Percentiles rank a stretch among this genome's conserved stretches.
These are phyloP conservation scores for Yponomeuta cagnagella DNA, from an alignment of 2,888 invertebrate species.

Conservation along the genomic window DNA sequence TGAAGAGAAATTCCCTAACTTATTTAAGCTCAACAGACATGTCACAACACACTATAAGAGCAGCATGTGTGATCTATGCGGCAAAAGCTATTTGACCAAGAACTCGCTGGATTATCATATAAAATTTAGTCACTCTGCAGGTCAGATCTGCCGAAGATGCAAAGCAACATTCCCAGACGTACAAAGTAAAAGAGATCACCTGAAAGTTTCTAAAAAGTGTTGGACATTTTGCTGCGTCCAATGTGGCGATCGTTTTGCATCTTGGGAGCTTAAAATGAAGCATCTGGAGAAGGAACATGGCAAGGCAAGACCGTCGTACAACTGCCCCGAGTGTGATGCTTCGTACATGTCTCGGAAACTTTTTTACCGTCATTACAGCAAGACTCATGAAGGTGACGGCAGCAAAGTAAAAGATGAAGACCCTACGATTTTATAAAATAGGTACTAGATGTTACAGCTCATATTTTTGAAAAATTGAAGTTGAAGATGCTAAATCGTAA, in stretches of 20 bases:
- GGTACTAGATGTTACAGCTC: too few species aligned
- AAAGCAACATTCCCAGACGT: slow-evolving; percentile 46
- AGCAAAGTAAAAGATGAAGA: too few species aligned
- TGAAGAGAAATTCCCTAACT: slow-evolving; percentile 41
- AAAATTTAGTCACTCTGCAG: slow-evolving; percentile 44
- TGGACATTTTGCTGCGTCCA: slow-evolving; percentile 48
- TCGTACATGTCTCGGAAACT: slow-evolving; percentile 27
- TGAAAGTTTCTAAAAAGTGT: slow-evolving; percentile 42
- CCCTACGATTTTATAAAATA: too few species aligned
- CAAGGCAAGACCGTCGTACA: slow-evolving; percentile 29
- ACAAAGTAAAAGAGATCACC: slow-evolving; percentile 45
- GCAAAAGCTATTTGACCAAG: slow-evolving; percentile 47
- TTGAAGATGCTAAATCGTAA: too few species aligned
- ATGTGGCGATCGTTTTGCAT: slow-evolving; percentile 55
- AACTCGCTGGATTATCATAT: slow-evolving; percentile 57
- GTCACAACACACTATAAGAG: slow-evolving; percentile 53
- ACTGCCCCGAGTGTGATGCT: slow-evolving; percentile 49
- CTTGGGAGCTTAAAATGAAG: slow-evolving; percentile 54
- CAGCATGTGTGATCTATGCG: slow-evolving; percentile 58
- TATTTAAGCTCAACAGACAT: slow-evolving; percentile 51
- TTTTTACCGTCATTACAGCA: too few species aligned
- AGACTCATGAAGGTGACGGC: too few species aligned
- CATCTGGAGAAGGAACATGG: slow-evolving; percentile 47
- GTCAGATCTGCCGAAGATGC: slow-evolving; percentile 50
- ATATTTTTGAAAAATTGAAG: too few species aligned